Evolutionary conservation across 2,888 invertebrate genomes (phyloP), one percentile per base, ranked within the genome.

Genomic region (Drosophila borborema): DNA sequence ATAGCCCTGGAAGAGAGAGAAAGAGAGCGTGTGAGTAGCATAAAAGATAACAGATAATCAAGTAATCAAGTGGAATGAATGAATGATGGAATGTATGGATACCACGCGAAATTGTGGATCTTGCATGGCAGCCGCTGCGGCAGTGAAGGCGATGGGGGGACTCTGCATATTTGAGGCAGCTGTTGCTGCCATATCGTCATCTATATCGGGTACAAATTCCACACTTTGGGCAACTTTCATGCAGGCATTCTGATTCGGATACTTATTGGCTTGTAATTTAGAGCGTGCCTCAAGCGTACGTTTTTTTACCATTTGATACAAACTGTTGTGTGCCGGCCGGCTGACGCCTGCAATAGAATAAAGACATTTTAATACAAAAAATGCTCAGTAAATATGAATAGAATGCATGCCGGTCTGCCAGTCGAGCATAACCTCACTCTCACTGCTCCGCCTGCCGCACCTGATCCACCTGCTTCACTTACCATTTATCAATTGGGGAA

Each of bases 281-380:
- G 90, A 79, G 48, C 89, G 86, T 61, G 91, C 91, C 71, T 92
- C 92, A 16, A 92, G 83, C 45, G 90, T 90, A 63, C 92, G 81
- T 82, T 90, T 92, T 68, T 92, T 93, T 91, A 93, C 93, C 92
- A 91, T 91, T 89, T 90, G 83, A 87, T 89, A 90, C 59, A 92
- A 76, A 64, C 81, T 86, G 69, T 81, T 87, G 82, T 90, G 91
- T 8, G 81, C 79, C 54, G 70, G 64, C 12, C 91, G 87, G 18
- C 41, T 72, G 12, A 23, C 41, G 54, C 56, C 91, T 91, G 64
- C 23, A 71, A 84, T 43, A 10, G 16, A 3, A 31, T 2, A 48
- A 1, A 16, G 1, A 28, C 9, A 36, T 23, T 20, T 38, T 56
- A 31, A 18, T 51, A 41, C 43, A 45, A 51, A 38, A 20, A 2